A percentile compares a stretch with the other conserved stretches of the same genome.
phyloP scores from a whole-genome alignment of 92 coral and sea anemone species.

The Parazoanthus swiftii region DNA sequence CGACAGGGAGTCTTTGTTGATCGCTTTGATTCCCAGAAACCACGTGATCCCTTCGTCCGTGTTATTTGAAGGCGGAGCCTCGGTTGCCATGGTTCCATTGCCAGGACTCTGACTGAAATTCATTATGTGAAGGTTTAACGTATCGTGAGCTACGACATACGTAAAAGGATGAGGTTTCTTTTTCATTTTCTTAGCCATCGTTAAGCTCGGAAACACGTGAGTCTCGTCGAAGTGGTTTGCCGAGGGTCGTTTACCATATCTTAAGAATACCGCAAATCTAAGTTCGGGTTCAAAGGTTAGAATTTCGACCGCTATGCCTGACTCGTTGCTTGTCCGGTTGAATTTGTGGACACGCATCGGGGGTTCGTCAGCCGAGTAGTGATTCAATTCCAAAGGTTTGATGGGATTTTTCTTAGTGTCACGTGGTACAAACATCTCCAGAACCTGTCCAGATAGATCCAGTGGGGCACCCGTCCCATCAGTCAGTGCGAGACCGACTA shows the following conservation, averaged over 20 bases:
- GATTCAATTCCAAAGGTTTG: conserved; percentile 76
- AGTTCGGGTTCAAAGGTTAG: conserved; percentile 64
- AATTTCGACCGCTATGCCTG: conserved; percentile 79
- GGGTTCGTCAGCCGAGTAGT: conserved; percentile 69
- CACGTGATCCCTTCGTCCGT: conserved; percentile 58
- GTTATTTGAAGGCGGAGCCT: conserved; percentile 33
- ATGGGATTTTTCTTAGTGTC: conserved; percentile 72
- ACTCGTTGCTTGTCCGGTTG: conserved; percentile 76
- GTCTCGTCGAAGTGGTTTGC: conserved; percentile 76
- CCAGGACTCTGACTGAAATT: conserved; percentile 38
- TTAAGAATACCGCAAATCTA: conserved; percentile 56
- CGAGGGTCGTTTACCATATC: conserved; percentile 73
- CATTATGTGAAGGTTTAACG: conserved; percentile 52
- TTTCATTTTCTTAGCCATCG: conserved; percentile 79
- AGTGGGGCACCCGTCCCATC: conserved; percentile 87
- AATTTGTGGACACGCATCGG: conserved; percentile 91
- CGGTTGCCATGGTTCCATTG: conserved; percentile 50
- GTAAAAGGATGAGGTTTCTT: conserved; percentile 85
- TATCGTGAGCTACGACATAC: conserved; percentile 66
- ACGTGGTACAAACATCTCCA: conserved; percentile 86
- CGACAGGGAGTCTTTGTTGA: conserved; percentile 63
- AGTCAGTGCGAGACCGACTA: conserved; percentile 78
- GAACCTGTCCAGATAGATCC: conserved; percentile 76
- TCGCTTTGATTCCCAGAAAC: conserved; percentile 80
- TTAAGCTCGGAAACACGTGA: conserved; percentile 72